These are phyloP conservation scores for Schrankia costaestrigalis DNA, from an alignment of 2,888 invertebrate species.

Conservation along the genomic window DNA sequence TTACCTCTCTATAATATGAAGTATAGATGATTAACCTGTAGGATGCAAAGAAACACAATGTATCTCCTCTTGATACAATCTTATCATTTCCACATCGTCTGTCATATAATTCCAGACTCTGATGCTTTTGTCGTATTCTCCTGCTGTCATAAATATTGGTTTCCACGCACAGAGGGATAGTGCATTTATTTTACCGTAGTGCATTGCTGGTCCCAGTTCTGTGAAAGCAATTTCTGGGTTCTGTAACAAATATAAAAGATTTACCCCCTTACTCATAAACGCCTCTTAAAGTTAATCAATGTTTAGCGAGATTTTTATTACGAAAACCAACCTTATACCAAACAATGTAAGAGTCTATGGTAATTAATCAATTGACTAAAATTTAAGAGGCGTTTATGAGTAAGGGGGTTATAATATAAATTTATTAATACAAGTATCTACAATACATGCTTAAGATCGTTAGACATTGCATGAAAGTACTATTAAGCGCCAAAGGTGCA, in stretches of 20 bases:
- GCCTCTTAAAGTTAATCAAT: too few relatives aligned
- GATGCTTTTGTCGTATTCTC: slow-evolving; percentile 89
- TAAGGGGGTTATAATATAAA: too few relatives aligned
- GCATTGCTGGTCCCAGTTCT: slow-evolving; percentile 87
- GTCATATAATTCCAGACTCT: slow-evolving; percentile 96
- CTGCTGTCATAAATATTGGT: slow-evolving; percentile 92
- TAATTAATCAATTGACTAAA: too few relatives aligned
- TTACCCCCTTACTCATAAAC: neutral
- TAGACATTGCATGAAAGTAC: too few relatives aligned
- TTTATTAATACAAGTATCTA: too few relatives aligned
- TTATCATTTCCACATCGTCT: slow-evolving; percentile 87
- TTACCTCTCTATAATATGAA: too few relatives aligned
- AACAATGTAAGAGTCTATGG: too few relatives aligned
- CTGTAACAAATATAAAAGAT: slow-evolving; percentile 32
- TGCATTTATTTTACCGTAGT: slow-evolving; percentile 89
- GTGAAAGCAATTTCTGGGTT: slow-evolving; percentile 82
- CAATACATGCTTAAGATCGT: too few relatives aligned
- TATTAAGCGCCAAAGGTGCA: too few relatives aligned
- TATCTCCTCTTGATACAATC: slow-evolving; percentile 91
- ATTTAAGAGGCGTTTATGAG: too few relatives aligned
- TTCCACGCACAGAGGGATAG: slow-evolving; percentile 94
- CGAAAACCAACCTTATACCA: too few relatives aligned
- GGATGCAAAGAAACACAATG: slow-evolving; percentile 88
- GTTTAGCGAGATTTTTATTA: too few relatives aligned
- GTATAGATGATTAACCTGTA: slow-evolving; percentile 64